These are phyloP conservation scores for Labrus mixtus DNA, from an alignment of 2,113 vertebrate species.

Conservation along the genomic window DNA sequence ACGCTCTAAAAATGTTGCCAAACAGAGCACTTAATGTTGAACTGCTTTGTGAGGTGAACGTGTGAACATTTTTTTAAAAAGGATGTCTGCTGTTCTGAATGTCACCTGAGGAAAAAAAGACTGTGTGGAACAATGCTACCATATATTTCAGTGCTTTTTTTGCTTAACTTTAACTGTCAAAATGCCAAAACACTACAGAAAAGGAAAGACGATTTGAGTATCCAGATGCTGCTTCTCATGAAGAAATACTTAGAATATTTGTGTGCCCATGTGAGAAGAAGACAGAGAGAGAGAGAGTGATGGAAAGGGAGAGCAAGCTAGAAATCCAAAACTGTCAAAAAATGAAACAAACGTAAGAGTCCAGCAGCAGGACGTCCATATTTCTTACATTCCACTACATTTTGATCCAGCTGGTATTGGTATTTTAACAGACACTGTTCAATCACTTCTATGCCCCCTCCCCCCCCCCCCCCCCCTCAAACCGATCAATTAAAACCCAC, in stretches of 20 bases:
- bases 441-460: constrained; percentile 30
- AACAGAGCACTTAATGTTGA: background rate
- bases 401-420: constrained; percentile 61
- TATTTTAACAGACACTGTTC: constrained; percentile 38
- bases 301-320: background rate
- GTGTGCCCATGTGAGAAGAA: constrained; percentile 30
- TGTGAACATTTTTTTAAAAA: too few species aligned
- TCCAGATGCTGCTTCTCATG: constrained; percentile 39
- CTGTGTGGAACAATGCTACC: too few species aligned
- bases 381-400: constrained; percentile 65
- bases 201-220: constrained; percentile 13
- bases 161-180: too few species aligned
- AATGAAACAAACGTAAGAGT: constrained; percentile 17
- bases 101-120: too few species aligned
- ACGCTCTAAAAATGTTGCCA: background rate
- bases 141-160: too few species aligned
- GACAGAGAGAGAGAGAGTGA: background rate
- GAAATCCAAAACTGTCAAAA: constrained; percentile 1
- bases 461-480: constrained; percentile 37
- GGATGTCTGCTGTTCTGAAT: too few species aligned
- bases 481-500: constrained; percentile 12
- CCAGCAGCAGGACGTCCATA: constrained; percentile 38
- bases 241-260: constrained; percentile 60
- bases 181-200: background rate
- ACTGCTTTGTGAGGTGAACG: background rate